Evolutionary conservation across 2,113 vertebrate genomes (phyloP).

Genomic region (Puma concolor): DNA sequence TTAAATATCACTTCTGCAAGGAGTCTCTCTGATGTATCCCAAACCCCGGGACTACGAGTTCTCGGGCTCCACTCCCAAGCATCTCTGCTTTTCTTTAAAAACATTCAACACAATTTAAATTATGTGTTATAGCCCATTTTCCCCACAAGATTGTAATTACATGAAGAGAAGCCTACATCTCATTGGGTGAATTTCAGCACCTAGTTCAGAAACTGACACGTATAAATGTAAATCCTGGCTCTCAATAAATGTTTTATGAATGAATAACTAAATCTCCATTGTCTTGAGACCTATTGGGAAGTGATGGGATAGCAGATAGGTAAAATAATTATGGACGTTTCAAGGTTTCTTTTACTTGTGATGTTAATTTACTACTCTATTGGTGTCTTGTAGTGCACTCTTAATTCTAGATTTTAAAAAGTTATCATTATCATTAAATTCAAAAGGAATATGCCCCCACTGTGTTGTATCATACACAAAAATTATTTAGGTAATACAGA

Average conservation of each 20-base stretch:
- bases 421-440: constrained; percentile 13
- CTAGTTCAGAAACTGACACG: not conserved
- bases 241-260: not conserved
- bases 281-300: not conserved
- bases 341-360: not conserved
- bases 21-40: not conserved
- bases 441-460: not conserved
- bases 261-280: not conserved
- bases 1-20: not conserved
- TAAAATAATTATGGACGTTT: not conserved
- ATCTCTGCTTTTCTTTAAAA: not conserved
- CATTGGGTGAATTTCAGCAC: not conserved
- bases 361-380: not conserved
- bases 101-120: not conserved
- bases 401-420: constrained; percentile 33
- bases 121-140: not conserved
- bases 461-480: not conserved
- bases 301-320: not conserved
- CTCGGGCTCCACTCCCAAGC: not conserved
- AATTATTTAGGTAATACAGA: not conserved
- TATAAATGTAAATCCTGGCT: not conserved
- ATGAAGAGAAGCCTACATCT: not conserved
- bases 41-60: not conserved
- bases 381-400: not conserved
- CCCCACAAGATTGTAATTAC: not conserved